Percentiles rank a stretch among this genome's conserved stretches.
phyloP scores from a whole-genome alignment of 64 coral and sea anemone genomes.

The Montipora foliosa region DNA sequence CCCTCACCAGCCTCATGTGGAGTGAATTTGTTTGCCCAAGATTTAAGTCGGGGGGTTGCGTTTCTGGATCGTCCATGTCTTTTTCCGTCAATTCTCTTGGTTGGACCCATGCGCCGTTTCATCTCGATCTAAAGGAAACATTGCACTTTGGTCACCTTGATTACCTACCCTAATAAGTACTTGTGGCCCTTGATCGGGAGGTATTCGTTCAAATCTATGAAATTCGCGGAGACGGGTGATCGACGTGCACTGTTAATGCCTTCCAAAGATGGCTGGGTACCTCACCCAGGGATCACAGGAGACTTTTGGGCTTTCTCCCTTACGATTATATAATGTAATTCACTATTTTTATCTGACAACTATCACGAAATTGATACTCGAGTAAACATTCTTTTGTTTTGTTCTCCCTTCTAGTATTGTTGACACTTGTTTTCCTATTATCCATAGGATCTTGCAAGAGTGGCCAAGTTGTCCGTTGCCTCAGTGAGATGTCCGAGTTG shows the following conservation, averaged over 20 bases:
- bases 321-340: too few species aligned
- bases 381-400: too few species aligned
- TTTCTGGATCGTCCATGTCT: not conserved
- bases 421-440: too few species aligned
- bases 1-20: conserved; percentile 3
- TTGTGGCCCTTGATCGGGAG: conserved; percentile 19
- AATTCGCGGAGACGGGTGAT: not conserved
- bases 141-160: not conserved
- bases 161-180: conserved; percentile 29
- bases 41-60: not conserved
- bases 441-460: too few species aligned
- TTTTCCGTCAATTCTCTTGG: not conserved
- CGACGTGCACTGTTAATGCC: not conserved
- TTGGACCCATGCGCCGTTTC: not conserved
- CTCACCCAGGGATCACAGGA: conserved; percentile 23
- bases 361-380: too few species aligned
- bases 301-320: conserved; percentile 30
- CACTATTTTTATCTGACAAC: too few species aligned
- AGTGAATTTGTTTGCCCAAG: conserved; percentile 8
- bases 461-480: too few species aligned
- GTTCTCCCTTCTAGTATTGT: too few species aligned
- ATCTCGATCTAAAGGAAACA: not conserved
- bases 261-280: conserved; percentile 13
- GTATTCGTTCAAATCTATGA: not conserved
- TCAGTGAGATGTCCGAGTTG: too few species aligned